Percentiles rank a stretch among this genome's conserved stretches.
Conservation (phyloP, 2,888 invertebrate species). For the Mycalesis mineus region DNA sequence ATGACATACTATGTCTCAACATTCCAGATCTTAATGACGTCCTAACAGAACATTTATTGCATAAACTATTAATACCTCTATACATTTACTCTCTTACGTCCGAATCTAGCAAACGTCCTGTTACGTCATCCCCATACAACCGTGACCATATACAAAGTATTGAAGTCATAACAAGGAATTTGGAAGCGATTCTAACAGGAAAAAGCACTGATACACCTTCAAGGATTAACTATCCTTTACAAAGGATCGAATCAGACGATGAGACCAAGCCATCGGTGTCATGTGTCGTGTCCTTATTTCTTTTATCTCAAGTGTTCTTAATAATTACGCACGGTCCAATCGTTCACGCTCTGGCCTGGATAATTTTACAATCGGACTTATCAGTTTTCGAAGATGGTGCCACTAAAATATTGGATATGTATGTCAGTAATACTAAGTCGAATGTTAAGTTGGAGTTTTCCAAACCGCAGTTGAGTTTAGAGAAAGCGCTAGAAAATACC, state of each 20-base stretch:
- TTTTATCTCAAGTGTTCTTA: slow-evolving; percentile 96
- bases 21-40: slow-evolving; percentile 96
- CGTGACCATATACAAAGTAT: slow-evolving; percentile 71
- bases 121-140: slow-evolving; percentile 59
- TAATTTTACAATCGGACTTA: slow-evolving; percentile 90
- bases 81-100: slow-evolving; percentile 93
- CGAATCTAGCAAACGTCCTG: slow-evolving; percentile 46
- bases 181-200: slow-evolving; percentile 80
- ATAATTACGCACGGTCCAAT: slow-evolving; percentile 94
- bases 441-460: slow-evolving; percentile 80
- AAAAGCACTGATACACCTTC: slow-evolving; percentile 75
- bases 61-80: slow-evolving; percentile 93
- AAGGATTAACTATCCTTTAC: slow-evolving; percentile 54
- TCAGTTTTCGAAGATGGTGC: slow-evolving; percentile 84
- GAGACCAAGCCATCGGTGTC: slow-evolving; percentile 86
- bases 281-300: slow-evolving; percentile 92
- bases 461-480: slow-evolving; percentile 86
- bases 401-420: slow-evolving; percentile 82
- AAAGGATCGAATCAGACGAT: slow-evolving; percentile 71
- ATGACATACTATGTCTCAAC: slow-evolving; percentile 95
- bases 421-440: slow-evolving; percentile 77
- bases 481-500: slow-evolving; percentile 82
- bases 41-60: slow-evolving; percentile 93
- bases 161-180: slow-evolving; percentile 80
- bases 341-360: slow-evolving; percentile 93